phyloP scores from a whole-genome alignment of 2,888 invertebrate species.

The Acanthopleura granulata region DNA sequence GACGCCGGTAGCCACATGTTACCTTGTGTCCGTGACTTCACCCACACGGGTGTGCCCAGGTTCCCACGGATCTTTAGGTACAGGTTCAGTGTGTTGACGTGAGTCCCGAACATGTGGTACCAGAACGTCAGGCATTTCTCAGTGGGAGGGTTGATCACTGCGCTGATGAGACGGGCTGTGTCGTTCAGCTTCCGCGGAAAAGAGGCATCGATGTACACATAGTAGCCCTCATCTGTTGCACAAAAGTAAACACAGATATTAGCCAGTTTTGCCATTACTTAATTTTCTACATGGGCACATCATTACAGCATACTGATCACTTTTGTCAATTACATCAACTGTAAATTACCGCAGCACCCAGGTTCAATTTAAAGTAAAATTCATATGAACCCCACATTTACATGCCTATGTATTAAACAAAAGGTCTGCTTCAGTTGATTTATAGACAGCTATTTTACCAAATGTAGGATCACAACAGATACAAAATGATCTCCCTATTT shows the following conservation, averaged over 20 bases:
- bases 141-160: not conserved
- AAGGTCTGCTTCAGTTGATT: too few species aligned
- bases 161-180: slow-evolving; percentile 38
- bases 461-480: too few species aligned
- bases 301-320: too few species aligned
- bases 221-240: slow-evolving; percentile 44
- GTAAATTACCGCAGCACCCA: too few species aligned
- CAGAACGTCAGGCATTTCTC: slow-evolving; percentile 56
- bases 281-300: too few species aligned
- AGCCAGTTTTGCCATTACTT: too few species aligned
- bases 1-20: slow-evolving; percentile 50
- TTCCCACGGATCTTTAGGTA: slow-evolving; percentile 32
- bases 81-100: slow-evolving; percentile 52
- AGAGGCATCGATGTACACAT: slow-evolving; percentile 59
- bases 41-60: slow-evolving; percentile 47
- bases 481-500: not conserved
- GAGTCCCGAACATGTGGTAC: slow-evolving; percentile 62
- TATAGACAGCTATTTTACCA: too few species aligned
- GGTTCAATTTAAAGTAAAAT: too few species aligned
- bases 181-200: slow-evolving; percentile 42
- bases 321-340: too few species aligned
- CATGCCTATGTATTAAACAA: too few species aligned
- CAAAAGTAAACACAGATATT: not conserved
- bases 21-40: slow-evolving; percentile 53
- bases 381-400: too few species aligned